Evolutionary conservation across 2,113 vertebrate species (phyloP), one percentile per base, ranked within the genome.

Genomic region (Rhizomys pruinosus): DNA sequence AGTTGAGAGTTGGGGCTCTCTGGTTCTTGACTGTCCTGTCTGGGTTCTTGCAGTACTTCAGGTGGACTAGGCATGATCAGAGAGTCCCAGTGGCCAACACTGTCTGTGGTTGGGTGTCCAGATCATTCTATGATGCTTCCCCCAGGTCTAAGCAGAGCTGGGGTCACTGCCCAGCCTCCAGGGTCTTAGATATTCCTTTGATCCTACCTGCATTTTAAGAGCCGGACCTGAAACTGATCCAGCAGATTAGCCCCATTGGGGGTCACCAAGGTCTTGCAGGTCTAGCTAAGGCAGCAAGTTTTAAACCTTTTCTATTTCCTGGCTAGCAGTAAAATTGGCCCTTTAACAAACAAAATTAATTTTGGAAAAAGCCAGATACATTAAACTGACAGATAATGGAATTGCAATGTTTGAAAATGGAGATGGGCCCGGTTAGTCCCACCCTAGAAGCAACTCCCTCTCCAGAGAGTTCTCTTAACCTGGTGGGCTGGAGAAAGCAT

Each of bases 291-390:
- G 37, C 6, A 44, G 42, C 25, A 76, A 13, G 19, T n/a, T 39
- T 76, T 39, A 27, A 57, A 39, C 59, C 20, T 52, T 80, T 77
- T 85, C 42, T 71, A 20, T 80, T 92, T 91, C 39, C 37, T 63
- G 87, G 85, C 82, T 66, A 74, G 61, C 37, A 76, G 12, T 7
- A 59, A 23, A 89, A 84, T 2, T 44, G 16, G 68, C 84, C 2
- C 39, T 93, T 90, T 81, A 93, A 84, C 39, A 87, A 88, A 72
- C 10, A 61, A 78, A 68, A 66, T 34, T 73, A 7, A 64, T 73
- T 76, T 87, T 85, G 47, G 77, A 13, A 80, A 78, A 87, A 72
- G 7, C 5, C 37, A 94, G 44, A 37, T 63, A 25, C 66, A 25
- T 55, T 90, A 72, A 91, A 37, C 32, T 39, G 77, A 42, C 64